These are phyloP conservation scores for Sarcophaga rosellei DNA, from an alignment of 2,888 invertebrate species.

Conservation along the genomic window DNA sequence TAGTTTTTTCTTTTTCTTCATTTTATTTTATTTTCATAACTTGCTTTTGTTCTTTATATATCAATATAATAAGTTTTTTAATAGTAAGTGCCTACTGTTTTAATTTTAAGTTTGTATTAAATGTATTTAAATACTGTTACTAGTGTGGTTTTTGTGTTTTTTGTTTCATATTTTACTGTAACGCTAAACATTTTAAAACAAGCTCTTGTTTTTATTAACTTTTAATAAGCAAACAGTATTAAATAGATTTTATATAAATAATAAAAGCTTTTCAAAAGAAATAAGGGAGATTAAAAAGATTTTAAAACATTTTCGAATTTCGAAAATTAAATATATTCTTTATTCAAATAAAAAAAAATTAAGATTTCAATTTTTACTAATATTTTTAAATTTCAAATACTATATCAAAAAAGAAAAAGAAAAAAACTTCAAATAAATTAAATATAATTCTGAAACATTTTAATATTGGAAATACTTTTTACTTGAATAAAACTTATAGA, in stretches of 20 bases:
- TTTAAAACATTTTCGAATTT: too few species aligned
- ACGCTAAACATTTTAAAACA: slow-evolving; percentile 16
- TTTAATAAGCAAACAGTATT: neutral
- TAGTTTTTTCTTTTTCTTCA: slow-evolving; percentile 11
- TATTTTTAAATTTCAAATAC: too few species aligned
- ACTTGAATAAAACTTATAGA: too few species aligned
- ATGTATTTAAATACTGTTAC: slow-evolving; percentile 48
- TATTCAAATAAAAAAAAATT: too few species aligned
- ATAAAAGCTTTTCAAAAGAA: neutral
- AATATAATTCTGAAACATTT: too few species aligned
- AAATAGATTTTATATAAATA: neutral
- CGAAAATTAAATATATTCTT: too few species aligned
- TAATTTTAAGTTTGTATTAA: slow-evolving; percentile 10
- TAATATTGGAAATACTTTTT: too few species aligned
- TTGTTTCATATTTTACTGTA: too few species aligned
- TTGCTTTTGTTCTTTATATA: neutral
- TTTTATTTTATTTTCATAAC: neutral
- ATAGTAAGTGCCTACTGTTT: neutral
- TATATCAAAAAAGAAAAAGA: too few species aligned
- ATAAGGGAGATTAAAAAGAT: neutral
- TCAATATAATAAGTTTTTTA: neutral
- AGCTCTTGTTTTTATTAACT: slow-evolving; percentile 9
- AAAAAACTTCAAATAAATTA: too few species aligned
- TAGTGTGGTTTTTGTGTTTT: neutral
- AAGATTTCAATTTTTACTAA: too few species aligned